Percentiles rank a stretch among this genome's conserved stretches.
These are phyloP conservation scores for Macrotrachela quadricornifera DNA, from an alignment of 1,140 invertebrate species.

Conservation along the genomic window DNA sequence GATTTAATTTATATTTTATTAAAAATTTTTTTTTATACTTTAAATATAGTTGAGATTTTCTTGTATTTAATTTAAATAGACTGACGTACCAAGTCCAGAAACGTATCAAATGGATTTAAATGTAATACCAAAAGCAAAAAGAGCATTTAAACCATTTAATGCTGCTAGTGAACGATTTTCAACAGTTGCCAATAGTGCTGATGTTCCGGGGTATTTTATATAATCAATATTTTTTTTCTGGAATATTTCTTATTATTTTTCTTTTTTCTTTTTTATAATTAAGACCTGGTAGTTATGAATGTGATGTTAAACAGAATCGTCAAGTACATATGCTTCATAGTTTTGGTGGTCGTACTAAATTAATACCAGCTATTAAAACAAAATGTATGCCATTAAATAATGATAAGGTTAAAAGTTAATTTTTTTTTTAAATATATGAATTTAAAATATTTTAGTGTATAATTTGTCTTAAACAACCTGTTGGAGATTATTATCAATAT, in stretches of 20 bases:
- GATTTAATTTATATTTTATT: too few species aligned
- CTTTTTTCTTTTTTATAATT: neutral
- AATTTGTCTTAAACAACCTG: constrained; percentile 2
- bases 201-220: neutral
- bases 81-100: too few species aligned
- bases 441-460: neutral
- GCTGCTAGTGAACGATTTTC: neutral
- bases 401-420: neutral
- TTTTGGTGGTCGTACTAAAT: constrained; percentile 7
- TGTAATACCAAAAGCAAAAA: too few species aligned
- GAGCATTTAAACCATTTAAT: neutral
- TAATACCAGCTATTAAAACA: constrained; percentile 1
- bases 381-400: neutral
- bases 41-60: too few species aligned
- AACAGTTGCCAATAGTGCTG: too few species aligned
- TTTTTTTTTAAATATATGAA: neutral
- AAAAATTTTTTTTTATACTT: too few species aligned
- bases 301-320: neutral
- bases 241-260: too few species aligned
- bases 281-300: constrained; percentile 1
- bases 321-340: constrained; percentile 3
- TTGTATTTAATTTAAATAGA: too few species aligned
- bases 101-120: too few species aligned
- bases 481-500: constrained; percentile 6
- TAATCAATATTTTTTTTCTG: too few species aligned